These are phyloP conservation scores for Mizuhopecten yessoensis DNA, from an alignment of 1,140 invertebrate genomes.

Conservation along the genomic window DNA sequence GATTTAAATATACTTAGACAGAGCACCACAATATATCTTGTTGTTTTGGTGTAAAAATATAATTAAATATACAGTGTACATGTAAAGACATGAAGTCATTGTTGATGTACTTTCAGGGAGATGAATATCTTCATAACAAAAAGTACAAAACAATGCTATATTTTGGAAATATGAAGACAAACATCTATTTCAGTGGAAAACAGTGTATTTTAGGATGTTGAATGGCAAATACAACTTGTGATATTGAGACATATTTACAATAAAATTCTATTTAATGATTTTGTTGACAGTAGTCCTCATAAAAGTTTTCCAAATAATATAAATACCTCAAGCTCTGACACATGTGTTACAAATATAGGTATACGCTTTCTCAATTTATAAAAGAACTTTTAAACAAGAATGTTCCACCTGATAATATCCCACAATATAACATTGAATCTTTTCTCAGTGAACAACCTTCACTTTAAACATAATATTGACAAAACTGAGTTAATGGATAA, in stretches of 20 bases:
- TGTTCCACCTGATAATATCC: background rate
- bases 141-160: background rate
- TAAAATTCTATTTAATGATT: too few relatives aligned
- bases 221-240: too few relatives aligned
- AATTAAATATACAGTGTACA: background rate
- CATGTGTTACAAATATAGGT: background rate
- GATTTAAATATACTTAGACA: background rate
- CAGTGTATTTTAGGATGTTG: too few relatives aligned
- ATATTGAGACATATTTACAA: too few relatives aligned
- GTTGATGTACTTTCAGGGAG: background rate
- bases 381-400: conserved; percentile 3
- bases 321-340: background rate
- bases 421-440: background rate
- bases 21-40: background rate
- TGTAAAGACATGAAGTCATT: background rate
- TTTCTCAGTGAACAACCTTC: background rate
- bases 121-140: background rate
- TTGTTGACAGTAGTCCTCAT: too few relatives aligned
- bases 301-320: background rate
- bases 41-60: background rate
- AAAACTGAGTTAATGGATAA: background rate
- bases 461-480: background rate
- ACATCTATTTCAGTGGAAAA: too few relatives aligned
- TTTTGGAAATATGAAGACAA: too few relatives aligned
- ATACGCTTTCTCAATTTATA: background rate